Evolutionary conservation across 2,113 vertebrate genomes (phyloP), one percentile per base, ranked within the genome.

Genomic region (Salvelinus sp.): DNA sequence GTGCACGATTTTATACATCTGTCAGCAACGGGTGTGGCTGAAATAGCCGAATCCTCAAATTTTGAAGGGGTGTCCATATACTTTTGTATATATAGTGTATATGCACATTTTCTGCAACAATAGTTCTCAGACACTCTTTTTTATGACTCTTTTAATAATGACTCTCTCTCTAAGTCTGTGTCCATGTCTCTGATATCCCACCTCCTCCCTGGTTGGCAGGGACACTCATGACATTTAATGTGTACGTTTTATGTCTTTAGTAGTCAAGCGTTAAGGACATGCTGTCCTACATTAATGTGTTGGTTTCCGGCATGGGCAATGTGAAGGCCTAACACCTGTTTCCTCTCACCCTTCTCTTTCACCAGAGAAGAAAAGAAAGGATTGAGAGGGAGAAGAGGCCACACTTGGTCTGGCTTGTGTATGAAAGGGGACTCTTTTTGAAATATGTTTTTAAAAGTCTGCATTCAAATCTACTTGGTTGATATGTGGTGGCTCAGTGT

Each of bases 241-340:
- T 87, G 67, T 64, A 79, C 58, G 63, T 78, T 78, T 74, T 30
- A 81, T 76, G 77, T 75, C 47, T 72, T 76, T 28, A 70, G 73
- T 73, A 74, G 76, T 75, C 44, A 79, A 77, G 57, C 20, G 14
- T 70, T 83, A 73, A 81, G 68, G 76, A 76, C 13, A 28, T 14
- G 68, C 50, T 60, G 20, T 38, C 27, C 69, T 77, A n/a, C 69
- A 81, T 81, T 72, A 81, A 83, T 77, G 78, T 16, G 28, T 27
- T 54, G 27, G 14, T 78, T 78, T 75, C 47, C 25, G 14, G 48
- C 18, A 38, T 12, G 18, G 38, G 16, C 60, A 71, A 54, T 22
- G 62, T 72, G 70, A 70, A 18, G 33, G 14, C 6, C 28, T 25
- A 28, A 64, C 70, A 65, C 44, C 18, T 57, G 13, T 73, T 69